phyloP scores from a whole-genome alignment of 1,140 invertebrate species.

The Platyscapa corneri region DNA sequence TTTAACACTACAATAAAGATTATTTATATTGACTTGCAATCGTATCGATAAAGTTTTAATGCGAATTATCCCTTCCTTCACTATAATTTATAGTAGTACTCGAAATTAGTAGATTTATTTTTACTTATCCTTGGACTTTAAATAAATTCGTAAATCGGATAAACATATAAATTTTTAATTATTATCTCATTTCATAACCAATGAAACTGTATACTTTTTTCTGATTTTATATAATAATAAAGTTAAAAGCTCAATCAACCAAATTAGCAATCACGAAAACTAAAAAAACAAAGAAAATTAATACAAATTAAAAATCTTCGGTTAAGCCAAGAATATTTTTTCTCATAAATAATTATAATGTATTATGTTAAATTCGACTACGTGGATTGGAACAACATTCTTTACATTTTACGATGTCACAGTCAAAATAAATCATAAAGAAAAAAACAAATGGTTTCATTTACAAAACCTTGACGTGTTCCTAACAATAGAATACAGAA shows the following conservation, averaged over 20 bases:
- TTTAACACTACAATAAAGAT: neutral
- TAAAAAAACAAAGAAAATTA: too few relatives aligned
- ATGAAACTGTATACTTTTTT: neutral
- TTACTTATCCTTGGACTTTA: neutral
- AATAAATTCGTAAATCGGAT: slow-evolving; percentile 11
- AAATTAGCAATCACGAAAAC: too few relatives aligned
- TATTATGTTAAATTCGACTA: neutral
- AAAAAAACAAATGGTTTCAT: slow-evolving; percentile 1
- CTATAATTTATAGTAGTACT: neutral
- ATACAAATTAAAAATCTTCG: neutral
- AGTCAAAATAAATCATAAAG: slow-evolving; percentile 29
- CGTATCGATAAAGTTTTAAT: neutral
- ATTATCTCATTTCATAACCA: neutral
- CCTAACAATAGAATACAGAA: slow-evolving; percentile 19
- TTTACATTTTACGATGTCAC: neutral
- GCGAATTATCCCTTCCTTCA: neutral
- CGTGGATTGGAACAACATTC: neutral
- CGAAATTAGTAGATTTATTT: slow-evolving; percentile 30
- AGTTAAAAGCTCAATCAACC: too few relatives aligned
- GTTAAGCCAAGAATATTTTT: neutral
- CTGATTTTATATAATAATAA: neutral
- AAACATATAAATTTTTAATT: neutral
- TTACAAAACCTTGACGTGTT: neutral
- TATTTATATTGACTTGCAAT: neutral
- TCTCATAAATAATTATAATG: slow-evolving; percentile 19